Conservation (phyloP, 2,113 vertebrate species). For the Rhabdomys dilectus region DNA sequence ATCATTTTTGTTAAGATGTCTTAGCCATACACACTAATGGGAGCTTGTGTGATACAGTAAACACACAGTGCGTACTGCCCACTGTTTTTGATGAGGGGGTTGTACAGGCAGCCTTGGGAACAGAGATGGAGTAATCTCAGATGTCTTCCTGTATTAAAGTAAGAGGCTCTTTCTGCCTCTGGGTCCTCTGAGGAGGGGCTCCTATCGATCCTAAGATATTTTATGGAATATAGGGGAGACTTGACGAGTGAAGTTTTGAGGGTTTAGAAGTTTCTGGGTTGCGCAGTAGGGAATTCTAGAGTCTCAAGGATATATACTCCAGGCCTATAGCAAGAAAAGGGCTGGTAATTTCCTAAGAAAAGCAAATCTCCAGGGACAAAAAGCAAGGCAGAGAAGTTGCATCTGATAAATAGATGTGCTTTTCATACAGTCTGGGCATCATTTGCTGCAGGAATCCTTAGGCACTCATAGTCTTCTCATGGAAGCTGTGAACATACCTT, state of each 20-base stretch:
- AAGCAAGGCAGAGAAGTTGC: neutral
- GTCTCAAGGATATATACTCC: neutral
- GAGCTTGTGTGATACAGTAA: neutral
- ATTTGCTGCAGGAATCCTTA: constrained; percentile 21
- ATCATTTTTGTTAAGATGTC: neutral
- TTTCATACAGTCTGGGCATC: neutral
- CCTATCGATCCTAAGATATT: neutral
- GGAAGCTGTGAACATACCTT: neutral
- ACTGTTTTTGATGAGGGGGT: neutral
- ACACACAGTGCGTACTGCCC: neutral
- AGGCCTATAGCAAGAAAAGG: constrained; percentile 17
- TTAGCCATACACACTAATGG: neutral
- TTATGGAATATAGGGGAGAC: neutral
- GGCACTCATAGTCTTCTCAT: neutral
- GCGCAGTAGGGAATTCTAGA: neutral
- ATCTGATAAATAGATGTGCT: constrained; percentile 37
- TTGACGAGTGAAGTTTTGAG: constrained; percentile 30
- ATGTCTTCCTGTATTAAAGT: neutral
- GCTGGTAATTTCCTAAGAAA: neutral
- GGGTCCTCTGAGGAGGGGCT: neutral
- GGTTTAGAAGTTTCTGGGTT: neutral
- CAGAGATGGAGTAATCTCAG: neutral
- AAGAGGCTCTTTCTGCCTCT: neutral
- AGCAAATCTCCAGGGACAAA: constrained; percentile 32
- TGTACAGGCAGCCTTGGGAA: neutral